These are phyloP conservation scores for Sterrhoptilus dennistouni DNA, from an alignment of 2,113 vertebrate species.

Conservation along the genomic window DNA sequence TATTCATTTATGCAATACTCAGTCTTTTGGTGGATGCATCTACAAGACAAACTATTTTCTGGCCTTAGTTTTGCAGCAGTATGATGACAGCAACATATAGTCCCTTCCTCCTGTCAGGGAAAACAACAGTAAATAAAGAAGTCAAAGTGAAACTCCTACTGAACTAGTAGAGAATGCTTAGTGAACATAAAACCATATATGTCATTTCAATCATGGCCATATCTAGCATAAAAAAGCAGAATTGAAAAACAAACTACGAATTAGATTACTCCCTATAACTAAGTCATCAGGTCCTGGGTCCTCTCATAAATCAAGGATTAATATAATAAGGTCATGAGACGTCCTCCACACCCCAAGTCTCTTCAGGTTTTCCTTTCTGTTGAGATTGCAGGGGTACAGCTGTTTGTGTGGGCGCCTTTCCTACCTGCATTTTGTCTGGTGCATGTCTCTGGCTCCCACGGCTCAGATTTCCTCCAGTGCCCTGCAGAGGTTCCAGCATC, in stretches of 20 bases:
- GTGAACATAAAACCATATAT: background rate
- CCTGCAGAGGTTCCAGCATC: background rate
- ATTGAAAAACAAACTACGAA: background rate
- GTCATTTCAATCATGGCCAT: background rate
- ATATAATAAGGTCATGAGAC: accelerated
- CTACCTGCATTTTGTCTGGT: background rate
- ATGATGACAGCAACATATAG: background rate
- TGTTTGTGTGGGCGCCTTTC: background rate
- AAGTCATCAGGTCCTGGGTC: background rate
- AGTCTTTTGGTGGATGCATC: background rate
- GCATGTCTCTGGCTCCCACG: background rate
- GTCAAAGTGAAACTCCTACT: background rate
- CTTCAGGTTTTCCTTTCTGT: background rate
- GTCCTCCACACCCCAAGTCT: background rate
- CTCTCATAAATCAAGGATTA: background rate
- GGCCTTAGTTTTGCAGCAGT: background rate
- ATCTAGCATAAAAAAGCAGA: background rate
- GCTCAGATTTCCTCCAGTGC: background rate
- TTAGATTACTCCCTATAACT: background rate
- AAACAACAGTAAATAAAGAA: background rate
- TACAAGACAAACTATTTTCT: background rate
- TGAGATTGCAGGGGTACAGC: background rate
- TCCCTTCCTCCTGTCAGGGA: background rate
- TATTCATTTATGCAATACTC: background rate
- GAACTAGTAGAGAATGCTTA: background rate